Evolutionary conservation across 1,140 invertebrate species (phyloP).

Genomic region (Drosophila nikananu): DNA sequence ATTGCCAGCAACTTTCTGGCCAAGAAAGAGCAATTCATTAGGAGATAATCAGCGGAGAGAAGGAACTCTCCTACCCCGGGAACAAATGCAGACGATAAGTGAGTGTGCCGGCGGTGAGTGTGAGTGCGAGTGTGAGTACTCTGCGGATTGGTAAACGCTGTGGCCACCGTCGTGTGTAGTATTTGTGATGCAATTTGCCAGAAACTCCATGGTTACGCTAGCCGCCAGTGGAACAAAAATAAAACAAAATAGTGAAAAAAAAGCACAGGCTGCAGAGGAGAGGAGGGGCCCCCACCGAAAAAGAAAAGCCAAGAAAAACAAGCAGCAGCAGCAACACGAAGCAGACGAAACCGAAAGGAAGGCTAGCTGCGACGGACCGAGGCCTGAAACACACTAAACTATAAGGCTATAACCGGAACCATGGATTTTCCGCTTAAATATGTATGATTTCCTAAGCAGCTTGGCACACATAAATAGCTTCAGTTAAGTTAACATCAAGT

Average conservation of each 20-base stretch:
- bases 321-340: not conserved
- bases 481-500: not conserved
- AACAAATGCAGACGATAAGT: slow-evolving; percentile 10
- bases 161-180: slow-evolving; percentile 37
- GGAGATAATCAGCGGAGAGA: slow-evolving; percentile 13
- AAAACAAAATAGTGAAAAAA: not conserved
- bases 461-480: not conserved
- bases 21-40: slow-evolving; percentile 43
- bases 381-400: slow-evolving; percentile 17
- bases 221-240: slow-evolving; percentile 27
- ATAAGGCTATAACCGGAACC: not conserved
- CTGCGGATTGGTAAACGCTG: slow-evolving; percentile 60
- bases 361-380: slow-evolving; percentile 17
- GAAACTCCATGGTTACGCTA: slow-evolving; percentile 69
- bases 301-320: slow-evolving; percentile 19
- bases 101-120: slow-evolving; percentile 20
- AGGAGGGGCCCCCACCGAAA: slow-evolving; percentile 1
- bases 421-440: not conserved
- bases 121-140: slow-evolving; percentile 6
- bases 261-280: slow-evolving; percentile 4
- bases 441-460: slow-evolving; percentile 7
- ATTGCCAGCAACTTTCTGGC: slow-evolving; percentile 2
- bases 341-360: slow-evolving; percentile 18
- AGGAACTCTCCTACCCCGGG: slow-evolving; percentile 2
- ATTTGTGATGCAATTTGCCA: slow-evolving; percentile 74